Base-by-base conservation (phyloP, 1,140 invertebrate genomes). In the Heliconius melpomene region DNA sequence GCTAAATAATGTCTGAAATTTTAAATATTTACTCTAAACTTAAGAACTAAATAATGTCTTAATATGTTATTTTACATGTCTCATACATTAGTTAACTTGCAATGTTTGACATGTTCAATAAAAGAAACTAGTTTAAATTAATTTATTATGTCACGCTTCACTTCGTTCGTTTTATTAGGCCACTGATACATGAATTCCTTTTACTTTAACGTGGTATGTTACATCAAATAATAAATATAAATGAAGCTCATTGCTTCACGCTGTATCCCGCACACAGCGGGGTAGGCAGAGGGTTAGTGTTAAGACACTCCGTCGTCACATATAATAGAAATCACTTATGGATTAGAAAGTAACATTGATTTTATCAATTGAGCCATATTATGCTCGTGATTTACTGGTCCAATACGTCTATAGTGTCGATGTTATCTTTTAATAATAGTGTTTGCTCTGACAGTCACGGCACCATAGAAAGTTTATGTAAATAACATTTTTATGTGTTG, bases 371-470 rank as follows among this genome's bases (percentile, higher is more conserved):
- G 73, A 81, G 76, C 72, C 38, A 79, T 82, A 76, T 82, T 83
- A 79, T 74, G 74, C 83, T 79, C 79, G 72, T 80, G 79, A 78
- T 79, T 79, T 77, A 80, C 82, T 78, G 72, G 74, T 80, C 75
- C 73, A 84, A 84, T 78, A 82, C 78, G 57, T 74, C 72, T 80
- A 75, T 86, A 80, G 84, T 81, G 82, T 80, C 85, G 88, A 90
- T 89, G 74, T 81, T 89, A 90, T 90, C 87, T 77, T 74, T 76
- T 83, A 86, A 86, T 86, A 80, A 86, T 83, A 80, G 83, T 84
- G 73, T 79, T 52, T 38, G 83, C 79, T 82, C 78, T 80, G 84
- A 46, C 73, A 81, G 75, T 80, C 82, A 84, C 80, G 82, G 84
- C 79, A 87, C 79, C 84, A 81, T 88, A 85, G 84, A 88, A 87